Conservation (phyloP, 2,797 vertebrate species). For the Hephaestus fuliginosus region DNA sequence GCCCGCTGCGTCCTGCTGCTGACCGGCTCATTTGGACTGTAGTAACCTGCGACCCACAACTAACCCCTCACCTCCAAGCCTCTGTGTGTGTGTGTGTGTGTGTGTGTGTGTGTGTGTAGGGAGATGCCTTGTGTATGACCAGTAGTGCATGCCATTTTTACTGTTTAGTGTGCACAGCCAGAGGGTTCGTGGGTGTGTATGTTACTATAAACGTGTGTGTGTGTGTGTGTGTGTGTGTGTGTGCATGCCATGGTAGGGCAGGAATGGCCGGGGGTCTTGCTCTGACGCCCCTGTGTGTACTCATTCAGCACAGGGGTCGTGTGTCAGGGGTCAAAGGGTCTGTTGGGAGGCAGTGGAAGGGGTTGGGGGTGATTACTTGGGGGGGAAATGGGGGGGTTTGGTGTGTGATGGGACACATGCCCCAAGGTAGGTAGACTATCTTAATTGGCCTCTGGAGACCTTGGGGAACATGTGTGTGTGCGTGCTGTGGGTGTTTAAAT, state of each 20-base stretch:
- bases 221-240: constrained; percentile 33
- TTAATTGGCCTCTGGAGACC: constrained; percentile 85
- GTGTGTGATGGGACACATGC: constrained; percentile 45
- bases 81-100: constrained; percentile 48
- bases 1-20: constrained; percentile 53
- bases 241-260: constrained; percentile 38
- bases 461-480: constrained; percentile 41
- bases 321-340: constrained; percentile 88
- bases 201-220: constrained; percentile 41
- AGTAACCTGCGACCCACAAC: constrained; percentile 70
- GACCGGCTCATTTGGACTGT: constrained; percentile 58
- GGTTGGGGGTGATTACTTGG: constrained; percentile 48
- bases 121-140: constrained; percentile 61
- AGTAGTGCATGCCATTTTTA: constrained; percentile 61
- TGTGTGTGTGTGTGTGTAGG: constrained; percentile 47
- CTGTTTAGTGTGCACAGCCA: constrained; percentile 68
- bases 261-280: constrained; percentile 77
- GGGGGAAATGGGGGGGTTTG: constrained; percentile 17
- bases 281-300: constrained; percentile 84
- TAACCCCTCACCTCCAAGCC: constrained; percentile 68
- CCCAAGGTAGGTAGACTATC: constrained; percentile 81
- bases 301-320: constrained; percentile 87
- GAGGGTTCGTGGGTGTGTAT: constrained; percentile 45
- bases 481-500: constrained; percentile 4
- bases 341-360: constrained; percentile 28